Evolutionary conservation across 2,113 vertebrate genomes (phyloP).

Genomic region (Ptilonorhynchus violaceus): DNA sequence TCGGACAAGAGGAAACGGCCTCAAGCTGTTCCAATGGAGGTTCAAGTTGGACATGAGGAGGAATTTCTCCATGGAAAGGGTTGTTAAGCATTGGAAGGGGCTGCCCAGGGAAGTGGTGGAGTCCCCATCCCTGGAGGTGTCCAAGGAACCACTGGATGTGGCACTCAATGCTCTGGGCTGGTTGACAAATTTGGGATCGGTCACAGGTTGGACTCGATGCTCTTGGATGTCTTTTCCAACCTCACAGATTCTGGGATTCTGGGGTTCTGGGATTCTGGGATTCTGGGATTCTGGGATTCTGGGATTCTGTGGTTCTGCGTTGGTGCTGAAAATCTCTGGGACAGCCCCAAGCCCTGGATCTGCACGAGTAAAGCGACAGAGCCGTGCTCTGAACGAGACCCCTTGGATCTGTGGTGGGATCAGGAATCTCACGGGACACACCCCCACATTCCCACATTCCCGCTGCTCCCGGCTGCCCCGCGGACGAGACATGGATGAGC

Average conservation of each 20-base stretch:
- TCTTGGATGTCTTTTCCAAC: background rate
- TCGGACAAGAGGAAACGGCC: rapidly evolving
- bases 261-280: rapidly evolving
- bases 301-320: rapidly evolving
- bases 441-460: background rate
- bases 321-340: background rate
- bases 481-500: rapidly evolving
- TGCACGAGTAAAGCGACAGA: background rate
- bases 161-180: background rate
- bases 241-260: background rate
- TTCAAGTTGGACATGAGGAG: background rate
- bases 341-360: background rate
- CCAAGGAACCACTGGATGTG: rapidly evolving
- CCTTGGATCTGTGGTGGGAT: background rate
- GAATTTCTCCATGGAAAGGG: background rate
- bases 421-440: rapidly evolving
- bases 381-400: rapidly evolving
- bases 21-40: background rate
- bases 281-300: background rate
- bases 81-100: background rate
- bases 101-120: background rate
- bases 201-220: too few species aligned
- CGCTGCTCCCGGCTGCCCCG: rapidly evolving
- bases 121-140: background rate
- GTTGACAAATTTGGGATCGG: background rate